Evolutionary conservation across 1,140 invertebrate species (phyloP), one percentile per base, ranked within the genome.

Genomic region (Ceratina calcarata): DNA sequence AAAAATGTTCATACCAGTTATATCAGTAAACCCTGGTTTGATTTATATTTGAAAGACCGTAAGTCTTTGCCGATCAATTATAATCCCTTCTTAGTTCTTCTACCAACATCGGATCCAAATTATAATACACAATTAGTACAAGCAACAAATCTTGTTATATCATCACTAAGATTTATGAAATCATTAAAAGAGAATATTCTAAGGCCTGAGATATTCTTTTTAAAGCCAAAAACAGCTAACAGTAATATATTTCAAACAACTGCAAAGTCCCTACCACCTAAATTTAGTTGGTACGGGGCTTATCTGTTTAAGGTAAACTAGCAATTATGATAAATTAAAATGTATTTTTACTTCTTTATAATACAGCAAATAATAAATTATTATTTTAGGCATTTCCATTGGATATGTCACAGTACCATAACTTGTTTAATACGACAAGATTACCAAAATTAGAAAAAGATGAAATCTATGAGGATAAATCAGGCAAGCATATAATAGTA

Each of bases 351-450:
- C 37, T 45, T 45, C 37, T 45, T 45, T 45, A 45, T 10, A 8
- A 45, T 45, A 49, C 58, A 0, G 2, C 15, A 12, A 3, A 13
- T 58, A 32, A 32, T 49, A 73, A 49, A 70, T 64, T 71, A 49
- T 83, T 86, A 69, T 89, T 88, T 32, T 83, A 94, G 92, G 99
- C 98, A 6, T 99, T 97, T 93, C 99, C 99, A 18, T 92, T 99
- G 69, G 99, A 99, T 91, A 99, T 99, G 99, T 98, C 97, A 85
- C 99, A 99, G 90, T 99, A 98, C 93, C 91, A 92, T 69, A 96
- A 95, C 86, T 92, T 99, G 7, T 99, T 99, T 92, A 96, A 97
- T 89, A 96, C 97, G 12, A 96, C 97, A 1, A 93, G 98, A 88
- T 96, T 99, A 86, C 99, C 99, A 51, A 91, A 95, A 89, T 90